A percentile compares a stretch with the other conserved stretches of the same genome.
Evolutionary conservation across 2,888 invertebrate genomes (phyloP).

Genomic region (Craniophora ligustri): DNA sequence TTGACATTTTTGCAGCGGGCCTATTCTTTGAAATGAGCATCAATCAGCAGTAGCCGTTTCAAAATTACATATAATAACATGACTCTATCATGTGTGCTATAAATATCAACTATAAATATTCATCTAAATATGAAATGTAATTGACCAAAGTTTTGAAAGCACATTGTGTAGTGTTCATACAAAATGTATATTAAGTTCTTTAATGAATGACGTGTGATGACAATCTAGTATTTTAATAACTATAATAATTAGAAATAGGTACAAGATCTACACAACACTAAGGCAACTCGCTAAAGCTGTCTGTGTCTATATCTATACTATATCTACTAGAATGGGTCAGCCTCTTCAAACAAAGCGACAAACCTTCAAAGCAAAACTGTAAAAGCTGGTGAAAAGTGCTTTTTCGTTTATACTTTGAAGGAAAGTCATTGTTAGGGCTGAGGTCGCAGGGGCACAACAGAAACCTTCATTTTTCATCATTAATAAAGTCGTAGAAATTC

Average conservation of each 20-base stretch:
- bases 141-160: constrained; percentile 28
- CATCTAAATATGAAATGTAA: constrained; percentile 19
- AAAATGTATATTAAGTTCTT: not conserved
- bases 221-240: constrained; percentile 28
- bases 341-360: constrained; percentile 55
- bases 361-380: constrained; percentile 28
- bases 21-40: too few relatives aligned
- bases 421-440: constrained; percentile 14
- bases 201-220: constrained; percentile 15
- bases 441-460: constrained; percentile 3
- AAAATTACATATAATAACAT: not conserved
- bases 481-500: too few relatives aligned
- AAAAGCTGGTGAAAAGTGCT: constrained; percentile 3
- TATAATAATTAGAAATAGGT: constrained; percentile 45
- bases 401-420: constrained; percentile 24
- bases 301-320: constrained; percentile 43
- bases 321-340: constrained; percentile 55
- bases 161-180: constrained; percentile 1
- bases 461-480: not conserved
- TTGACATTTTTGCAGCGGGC: too few relatives aligned
- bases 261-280: constrained; percentile 54
- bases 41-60: not conserved
- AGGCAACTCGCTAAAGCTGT: constrained; percentile 67
- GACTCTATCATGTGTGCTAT: too few relatives aligned
- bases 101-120: constrained; percentile 2